Evolutionary conservation across 2,113 vertebrate species (phyloP), one percentile per base, ranked within the genome.

Genomic region (Alexandromys fortis): DNA sequence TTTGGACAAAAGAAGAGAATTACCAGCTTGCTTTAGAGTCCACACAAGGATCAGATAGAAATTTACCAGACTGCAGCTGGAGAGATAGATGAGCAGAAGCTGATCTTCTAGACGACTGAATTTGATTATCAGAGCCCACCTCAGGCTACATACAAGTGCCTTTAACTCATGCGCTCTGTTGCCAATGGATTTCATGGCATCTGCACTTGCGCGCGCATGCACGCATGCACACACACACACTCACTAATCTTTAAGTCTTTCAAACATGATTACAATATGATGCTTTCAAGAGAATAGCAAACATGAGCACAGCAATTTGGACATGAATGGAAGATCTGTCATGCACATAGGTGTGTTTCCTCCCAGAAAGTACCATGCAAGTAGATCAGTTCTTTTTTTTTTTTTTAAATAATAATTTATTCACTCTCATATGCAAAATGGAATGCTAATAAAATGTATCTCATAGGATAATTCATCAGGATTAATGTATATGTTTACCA

Each of bases 351-450:
- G 13, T 52, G 42, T 22, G 2, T 1, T 73, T 94, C n/a, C 87
- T 16, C 82, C 24, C 58, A 90, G 10, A 61, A 19, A 70, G 19
- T 89, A 68, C 16, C 35, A 42, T 2, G 52, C 5, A 94, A 94
- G 95, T 58, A 68, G 1, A 58, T 26, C n/a, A n/a, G n/a, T n/a
- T n/a, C n/a, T n/a, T n/a, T n/a, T n/a, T n/a, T n/a, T n/a, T n/a
- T n/a, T n/a, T n/a, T n/a, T n/a, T n/a, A n/a, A 42, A 42, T 42
- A 76, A 65, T 49, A 3, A 21, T 85, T 22, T 73, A 7, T 42
- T 89, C 67, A 70, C 96, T 93, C 55, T 90, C 30, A 82, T 70
- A 38, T 88, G 8, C 1, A 45, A 91, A 97, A 94, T 75, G 33
- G 17, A 13, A 24, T 89, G 26, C 11, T 79, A 91, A 78, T 70